Evolutionary conservation across 2,113 vertebrate species (phyloP), one percentile per base, ranked within the genome.

Genomic region (Hydropotes inermis): DNA sequence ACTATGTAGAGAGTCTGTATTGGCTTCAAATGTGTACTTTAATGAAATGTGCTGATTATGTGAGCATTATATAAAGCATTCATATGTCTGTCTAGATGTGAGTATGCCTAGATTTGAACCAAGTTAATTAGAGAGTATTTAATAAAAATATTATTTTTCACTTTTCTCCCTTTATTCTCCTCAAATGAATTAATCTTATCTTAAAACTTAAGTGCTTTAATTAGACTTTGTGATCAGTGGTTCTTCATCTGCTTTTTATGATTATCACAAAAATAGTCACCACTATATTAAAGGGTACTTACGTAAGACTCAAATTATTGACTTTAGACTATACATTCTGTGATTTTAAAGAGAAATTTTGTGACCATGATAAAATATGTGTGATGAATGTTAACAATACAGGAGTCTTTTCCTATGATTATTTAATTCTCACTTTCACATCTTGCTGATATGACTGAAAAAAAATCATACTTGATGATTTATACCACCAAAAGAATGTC

Each of bases 401-500:
- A 4, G 50, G 3, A 91, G 58, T n/a, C 36, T 96, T 98, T 97
- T 84, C 70, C 89, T 93, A 16, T 91, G 36, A 95, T 98, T 97
- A 58, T 74, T 97, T 96, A 84, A 94, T 94, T 97, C 12, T 96
- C 27, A 92, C 3, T 2, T 70, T 96, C 54, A 57, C 90, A 30
- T 87, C 86, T 97, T 98, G 64, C 67, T 87, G 43, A 94, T 95
- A 28, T 58, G 89, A 90, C 60, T 97, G 43, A 76, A 88, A 95
- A 98, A 97, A 90, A 96, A 45, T 16, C 47, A 89, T 95, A 50
- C 84, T 67, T 92, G 52, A 95, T 87, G 83, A 74, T 98, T 98
- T 97, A 86, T 95, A 94, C 52, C 39, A 97, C 86, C 95, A 92
- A 94, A 98, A 79, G 91, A 98, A 98, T 98, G 98, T 97, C 47